phyloP scores from a whole-genome alignment of 2,888 invertebrate genomes.

The Anticlea derivata region DNA sequence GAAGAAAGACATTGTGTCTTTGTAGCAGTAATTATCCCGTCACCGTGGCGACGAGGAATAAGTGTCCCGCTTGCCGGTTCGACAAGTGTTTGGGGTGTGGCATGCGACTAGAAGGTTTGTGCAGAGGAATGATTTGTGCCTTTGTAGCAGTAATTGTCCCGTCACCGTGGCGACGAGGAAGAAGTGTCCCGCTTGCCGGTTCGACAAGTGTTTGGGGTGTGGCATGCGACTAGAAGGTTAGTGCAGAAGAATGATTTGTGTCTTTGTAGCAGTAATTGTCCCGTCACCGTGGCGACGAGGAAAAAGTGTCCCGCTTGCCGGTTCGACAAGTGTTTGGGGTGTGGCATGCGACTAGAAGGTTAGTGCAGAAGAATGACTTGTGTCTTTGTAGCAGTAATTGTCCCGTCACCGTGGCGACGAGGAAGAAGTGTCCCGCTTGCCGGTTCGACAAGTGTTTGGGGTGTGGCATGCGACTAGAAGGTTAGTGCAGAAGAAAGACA shows the following conservation, averaged over 20 bases:
- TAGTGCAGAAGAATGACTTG: slow-evolving; percentile 95
- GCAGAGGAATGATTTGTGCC: slow-evolving; percentile 97
- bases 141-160: slow-evolving; percentile 94
- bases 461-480: slow-evolving; percentile 98
- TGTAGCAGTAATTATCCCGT: slow-evolving; percentile 96
- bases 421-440: slow-evolving; percentile 98
- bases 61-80: slow-evolving; percentile 98
- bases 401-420: slow-evolving; percentile 95
- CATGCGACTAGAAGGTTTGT: slow-evolving; percentile 96
- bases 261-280: slow-evolving; percentile 94
- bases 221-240: slow-evolving; percentile 98
- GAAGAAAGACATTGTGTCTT: slow-evolving; percentile 97
- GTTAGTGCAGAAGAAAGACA: slow-evolving; percentile 95
- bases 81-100: slow-evolving; percentile 97
- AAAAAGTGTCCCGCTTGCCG: slow-evolving; percentile 99
- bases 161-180: slow-evolving; percentile 97
- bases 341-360: slow-evolving; percentile 99
- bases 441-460: slow-evolving; percentile 97
- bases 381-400: slow-evolving; percentile 95
- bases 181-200: slow-evolving; percentile 98
- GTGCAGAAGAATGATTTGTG: slow-evolving; percentile 97
- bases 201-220: slow-evolving; percentile 96
- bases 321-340: slow-evolving; percentile 97
- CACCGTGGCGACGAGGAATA: slow-evolving; percentile 96
- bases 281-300: slow-evolving; percentile 95